phyloP scores from a whole-genome alignment of 2,888 invertebrate species.

The Tineola bisselliella region DNA sequence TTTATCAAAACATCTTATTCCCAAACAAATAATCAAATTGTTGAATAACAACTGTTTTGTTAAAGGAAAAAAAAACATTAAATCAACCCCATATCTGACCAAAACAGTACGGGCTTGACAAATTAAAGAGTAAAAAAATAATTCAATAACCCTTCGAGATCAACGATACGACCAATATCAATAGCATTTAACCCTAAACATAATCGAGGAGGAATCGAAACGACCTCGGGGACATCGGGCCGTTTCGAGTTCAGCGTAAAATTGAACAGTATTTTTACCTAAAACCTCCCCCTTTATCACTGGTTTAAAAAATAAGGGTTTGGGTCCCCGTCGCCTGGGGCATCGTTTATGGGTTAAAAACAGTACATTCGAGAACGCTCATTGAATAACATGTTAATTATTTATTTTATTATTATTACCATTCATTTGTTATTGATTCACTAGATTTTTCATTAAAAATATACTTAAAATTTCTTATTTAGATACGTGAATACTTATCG shows the following conservation, averaged over 20 bases:
- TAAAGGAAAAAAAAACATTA: constrained; percentile 39
- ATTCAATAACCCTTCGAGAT: constrained; percentile 50
- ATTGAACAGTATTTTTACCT: constrained; percentile 13
- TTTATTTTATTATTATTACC: background rate
- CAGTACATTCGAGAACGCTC: background rate
- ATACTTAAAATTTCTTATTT: too few relatives aligned
- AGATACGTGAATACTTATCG: too few relatives aligned
- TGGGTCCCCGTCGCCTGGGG: constrained; percentile 8
- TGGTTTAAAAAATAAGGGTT: constrained; percentile 8
- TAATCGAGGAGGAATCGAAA: constrained; percentile 34
- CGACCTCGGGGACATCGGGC: constrained; percentile 19
- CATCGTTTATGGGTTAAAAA: constrained; percentile 13
- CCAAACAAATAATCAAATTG: constrained; percentile 26
- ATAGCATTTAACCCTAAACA: constrained; percentile 67
- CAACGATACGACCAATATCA: constrained; percentile 57
- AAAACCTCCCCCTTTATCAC: constrained; percentile 19
- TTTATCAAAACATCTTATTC: background rate
- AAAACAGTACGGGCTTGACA: constrained; percentile 36
- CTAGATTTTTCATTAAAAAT: too few relatives aligned
- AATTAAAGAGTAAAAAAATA: constrained; percentile 52
- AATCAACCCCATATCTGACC: constrained; percentile 36
- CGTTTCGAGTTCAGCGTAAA: constrained; percentile 22
- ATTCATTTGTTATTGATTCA: background rate
- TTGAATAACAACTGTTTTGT: background rate
- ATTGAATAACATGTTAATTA: constrained; percentile 6